Evolutionary conservation across 2,113 vertebrate species (phyloP).

Genomic region (Anhinga anhinga): DNA sequence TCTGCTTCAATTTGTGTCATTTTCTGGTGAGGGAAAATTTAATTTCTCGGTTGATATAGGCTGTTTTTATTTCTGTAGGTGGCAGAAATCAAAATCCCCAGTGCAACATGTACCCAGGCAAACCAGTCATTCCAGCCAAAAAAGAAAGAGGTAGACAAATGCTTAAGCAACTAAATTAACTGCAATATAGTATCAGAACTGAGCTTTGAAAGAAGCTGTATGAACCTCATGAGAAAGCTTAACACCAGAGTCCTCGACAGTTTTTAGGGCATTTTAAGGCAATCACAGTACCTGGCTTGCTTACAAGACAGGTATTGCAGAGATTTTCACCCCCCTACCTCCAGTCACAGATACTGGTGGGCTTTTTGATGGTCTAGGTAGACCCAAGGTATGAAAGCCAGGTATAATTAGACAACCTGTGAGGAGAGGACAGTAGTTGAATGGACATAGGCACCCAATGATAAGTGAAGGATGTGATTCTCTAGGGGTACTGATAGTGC

Average conservation of each 20-base stretch:
- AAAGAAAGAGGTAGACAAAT: neutral
- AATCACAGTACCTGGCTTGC: neutral
- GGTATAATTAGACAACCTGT: neutral
- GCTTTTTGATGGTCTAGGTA: neutral
- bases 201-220: neutral
- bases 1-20: neutral
- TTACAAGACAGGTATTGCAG: neutral
- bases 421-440: neutral
- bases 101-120: neutral
- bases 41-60: neutral
- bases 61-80: neutral
- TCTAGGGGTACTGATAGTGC: neutral
- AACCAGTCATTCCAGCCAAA: neutral
- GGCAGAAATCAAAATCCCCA: neutral
- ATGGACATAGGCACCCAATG: neutral
- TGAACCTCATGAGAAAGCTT: neutral
- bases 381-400: neutral
- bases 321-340: neutral
- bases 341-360: neutral
- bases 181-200: neutral
- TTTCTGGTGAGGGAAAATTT: neutral
- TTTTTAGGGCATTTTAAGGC: neutral
- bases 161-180: neutral
- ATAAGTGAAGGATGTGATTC: neutral
- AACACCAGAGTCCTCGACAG: neutral